A percentile compares a stretch with the other conserved stretches of the same genome.
These are phyloP conservation scores for Elaphurus davidianus DNA, from an alignment of 2,113 vertebrate genomes.

Conservation along the genomic window DNA sequence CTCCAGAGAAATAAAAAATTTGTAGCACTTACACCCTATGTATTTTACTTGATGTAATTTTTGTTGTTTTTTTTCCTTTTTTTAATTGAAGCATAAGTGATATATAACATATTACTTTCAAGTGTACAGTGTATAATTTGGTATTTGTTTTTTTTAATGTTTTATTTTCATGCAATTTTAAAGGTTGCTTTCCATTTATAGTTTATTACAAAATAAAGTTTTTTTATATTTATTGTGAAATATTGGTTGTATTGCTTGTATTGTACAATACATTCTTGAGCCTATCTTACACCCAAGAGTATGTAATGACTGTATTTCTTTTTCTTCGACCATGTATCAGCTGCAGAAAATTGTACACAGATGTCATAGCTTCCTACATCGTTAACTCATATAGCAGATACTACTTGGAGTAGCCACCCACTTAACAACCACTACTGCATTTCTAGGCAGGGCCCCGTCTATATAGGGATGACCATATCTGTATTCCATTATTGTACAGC, in stretches of 20 bases:
- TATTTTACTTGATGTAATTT: not conserved
- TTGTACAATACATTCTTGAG: not conserved
- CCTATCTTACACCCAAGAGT: not conserved
- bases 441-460: not conserved
- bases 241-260: not conserved
- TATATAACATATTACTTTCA: not conserved
- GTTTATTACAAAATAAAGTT: not conserved
- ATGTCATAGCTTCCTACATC: not conserved
- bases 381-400: not conserved
- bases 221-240: not conserved
- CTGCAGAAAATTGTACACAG: not conserved
- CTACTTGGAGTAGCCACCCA: not conserved
- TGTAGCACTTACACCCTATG: not conserved
- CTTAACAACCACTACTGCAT: not conserved
- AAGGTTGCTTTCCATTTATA: not conserved
- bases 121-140: not conserved
- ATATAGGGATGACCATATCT: not conserved
- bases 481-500: not conserved
- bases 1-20: constrained; percentile 11
- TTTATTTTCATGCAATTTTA: not conserved
- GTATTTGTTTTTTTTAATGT: not conserved
- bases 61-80: not conserved
- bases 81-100: not conserved
- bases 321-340: not conserved
- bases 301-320: not conserved